phyloP scores from a whole-genome alignment of 2,888 invertebrate genomes.

The Eumacrocentrus americanus region DNA sequence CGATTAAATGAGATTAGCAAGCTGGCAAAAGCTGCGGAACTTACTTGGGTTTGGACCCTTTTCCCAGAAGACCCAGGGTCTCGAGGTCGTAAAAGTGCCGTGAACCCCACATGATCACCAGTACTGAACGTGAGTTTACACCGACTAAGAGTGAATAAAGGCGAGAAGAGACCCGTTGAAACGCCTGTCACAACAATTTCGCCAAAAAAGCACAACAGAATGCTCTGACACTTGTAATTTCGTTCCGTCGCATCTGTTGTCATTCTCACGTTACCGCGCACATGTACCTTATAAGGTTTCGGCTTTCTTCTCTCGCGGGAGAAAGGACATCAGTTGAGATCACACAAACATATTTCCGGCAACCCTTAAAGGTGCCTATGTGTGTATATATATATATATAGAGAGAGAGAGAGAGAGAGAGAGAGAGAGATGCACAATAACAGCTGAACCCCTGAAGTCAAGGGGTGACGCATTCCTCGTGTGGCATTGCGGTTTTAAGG shows the following conservation, averaged over 20 bases:
- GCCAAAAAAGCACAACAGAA: constrained; percentile 46
- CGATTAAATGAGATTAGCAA: constrained; percentile 47
- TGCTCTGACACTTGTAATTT: constrained; percentile 52
- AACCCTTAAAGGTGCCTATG: constrained; percentile 41
- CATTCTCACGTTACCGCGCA: constrained; percentile 57
- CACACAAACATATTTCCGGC: constrained; percentile 39
- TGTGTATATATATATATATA: no score
- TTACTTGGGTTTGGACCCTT: constrained; percentile 35
- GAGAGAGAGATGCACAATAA: constrained; percentile 11
- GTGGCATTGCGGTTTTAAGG: constrained; percentile 39
- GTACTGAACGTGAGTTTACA: constrained; percentile 30
- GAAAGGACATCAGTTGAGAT: constrained; percentile 37
- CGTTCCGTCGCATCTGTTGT: constrained; percentile 56
- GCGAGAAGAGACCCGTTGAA: constrained; percentile 34
- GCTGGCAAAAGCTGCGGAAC: constrained; percentile 11
- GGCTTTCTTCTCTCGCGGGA: background rate
- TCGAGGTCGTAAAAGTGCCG: constrained; percentile 46
- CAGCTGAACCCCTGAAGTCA: constrained; percentile 31
- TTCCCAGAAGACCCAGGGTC: constrained; percentile 47
- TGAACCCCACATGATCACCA: constrained; percentile 23
- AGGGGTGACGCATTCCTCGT: constrained; percentile 36
- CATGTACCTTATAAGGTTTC: constrained; percentile 8
- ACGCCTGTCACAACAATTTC: constrained; percentile 57
- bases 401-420: no score
- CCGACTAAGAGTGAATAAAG: constrained; percentile 21